These are phyloP conservation scores for Labroides dimidiatus DNA, from an alignment of 2,797 vertebrate genomes.

Conservation along the genomic window DNA sequence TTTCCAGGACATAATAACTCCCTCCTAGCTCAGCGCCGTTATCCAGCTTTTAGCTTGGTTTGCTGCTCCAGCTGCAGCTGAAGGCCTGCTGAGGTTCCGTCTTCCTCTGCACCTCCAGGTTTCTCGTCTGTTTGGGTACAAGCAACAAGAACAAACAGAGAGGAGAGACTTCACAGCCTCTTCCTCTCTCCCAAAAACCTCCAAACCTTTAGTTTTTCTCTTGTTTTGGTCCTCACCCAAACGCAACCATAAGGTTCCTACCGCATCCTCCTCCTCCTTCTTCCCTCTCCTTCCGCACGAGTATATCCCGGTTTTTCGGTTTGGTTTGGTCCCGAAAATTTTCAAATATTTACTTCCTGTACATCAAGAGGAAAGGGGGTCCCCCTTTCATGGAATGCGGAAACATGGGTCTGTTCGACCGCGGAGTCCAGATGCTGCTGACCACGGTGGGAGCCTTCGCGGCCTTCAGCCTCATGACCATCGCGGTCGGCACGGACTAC, in stretches of 20 bases:
- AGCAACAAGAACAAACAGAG: conserved; percentile 43
- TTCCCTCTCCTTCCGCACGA: conserved; percentile 84
- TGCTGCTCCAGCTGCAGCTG: conserved; percentile 65
- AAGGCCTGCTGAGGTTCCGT: conserved; percentile 50
- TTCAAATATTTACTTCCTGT: conserved; percentile 92
- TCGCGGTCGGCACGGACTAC: conserved; percentile 99
- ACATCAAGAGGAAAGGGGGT: conserved; percentile 91
- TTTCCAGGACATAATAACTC: conserved; percentile 38
- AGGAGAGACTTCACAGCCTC: conserved; percentile 47
- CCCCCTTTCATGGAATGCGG: conserved; percentile 99
- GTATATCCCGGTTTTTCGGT: conserved; percentile 84
- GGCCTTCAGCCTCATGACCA: conserved; percentile 99
- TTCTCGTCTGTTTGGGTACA: conserved; percentile 24
- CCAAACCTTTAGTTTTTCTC: conserved; percentile 62
- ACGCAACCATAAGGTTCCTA: conserved; percentile 89
- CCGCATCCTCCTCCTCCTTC: conserved; percentile 81
- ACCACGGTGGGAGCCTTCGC: conserved; percentile 99
- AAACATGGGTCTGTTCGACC: conserved; percentile 99
- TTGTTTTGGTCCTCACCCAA: conserved; percentile 79
- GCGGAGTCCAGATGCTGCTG: conserved; percentile 99
- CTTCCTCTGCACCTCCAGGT: conserved; percentile 34
- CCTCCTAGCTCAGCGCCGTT: conserved; percentile 42
- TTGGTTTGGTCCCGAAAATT: conserved; percentile 86
- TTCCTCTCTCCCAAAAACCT: conserved; percentile 41
- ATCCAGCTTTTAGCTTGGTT: conserved; percentile 30